Evolutionary conservation across 2,113 vertebrate species (phyloP), one percentile per base, ranked within the genome.

Genomic region (Zosterops borbonicus): DNA sequence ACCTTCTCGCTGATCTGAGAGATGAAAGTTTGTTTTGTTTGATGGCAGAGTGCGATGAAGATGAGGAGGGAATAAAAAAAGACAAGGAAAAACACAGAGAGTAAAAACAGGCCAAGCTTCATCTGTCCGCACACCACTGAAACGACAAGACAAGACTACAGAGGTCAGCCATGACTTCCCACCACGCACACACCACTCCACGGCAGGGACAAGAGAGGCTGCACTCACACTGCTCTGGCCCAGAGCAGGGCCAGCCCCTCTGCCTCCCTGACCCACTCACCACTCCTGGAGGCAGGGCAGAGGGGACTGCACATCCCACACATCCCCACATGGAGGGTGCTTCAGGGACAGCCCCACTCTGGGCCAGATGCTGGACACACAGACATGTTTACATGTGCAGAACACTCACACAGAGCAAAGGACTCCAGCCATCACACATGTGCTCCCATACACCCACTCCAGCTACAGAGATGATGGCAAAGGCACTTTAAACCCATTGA

Each of bases 1-100:
- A 99, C 99, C 99, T 99, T 99, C 99, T 98, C 99, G 99, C 98
- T 99, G 99, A 99, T 99, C 99, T 99, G 99, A 99, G 98, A 98
- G 98, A 99, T 99, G 98, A 99, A 98, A 98, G 98, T 98, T 99
- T 98, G 98, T 97, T 97, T 98, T 98, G 99, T 98, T 98, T 98
- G 98, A 99, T 99, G 98, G 98, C 98, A 97, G 98, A 98, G 98
- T 99, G 98, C 98, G 98, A 99, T 99, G 99, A 98, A 96, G 98
- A 99, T 99, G 98, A 98, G 98, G 98, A 98, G 98, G 98, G 96
- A 98, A 98, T 98, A 99, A 98, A 98, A 98, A 98, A 98, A 98
- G 98, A 98, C 99, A 98, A 99, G 98, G 98, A 99, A 99, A 99
- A 99, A 99, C 98, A 99, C 98, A 99, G 98, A 99, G 99, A 99